phyloP scores from a whole-genome alignment of 2,888 invertebrate genomes.

The Drosophila rubida region DNA sequence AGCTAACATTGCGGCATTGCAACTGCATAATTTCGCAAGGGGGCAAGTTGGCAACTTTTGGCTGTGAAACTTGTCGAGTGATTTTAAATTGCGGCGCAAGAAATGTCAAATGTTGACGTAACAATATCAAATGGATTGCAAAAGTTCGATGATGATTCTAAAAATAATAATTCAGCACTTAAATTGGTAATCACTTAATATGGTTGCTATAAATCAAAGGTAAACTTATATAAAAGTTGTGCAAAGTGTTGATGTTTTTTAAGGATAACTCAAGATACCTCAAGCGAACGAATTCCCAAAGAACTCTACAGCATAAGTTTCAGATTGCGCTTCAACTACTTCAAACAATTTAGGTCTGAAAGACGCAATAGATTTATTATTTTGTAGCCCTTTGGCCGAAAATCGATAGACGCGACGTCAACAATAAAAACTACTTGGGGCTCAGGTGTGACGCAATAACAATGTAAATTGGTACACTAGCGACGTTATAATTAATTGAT shows the following conservation, averaged over 20 bases:
- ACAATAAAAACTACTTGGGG: neutral
- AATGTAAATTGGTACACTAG: neutral
- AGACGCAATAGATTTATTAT: constrained; percentile 73
- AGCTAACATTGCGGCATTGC: constrained; percentile 33
- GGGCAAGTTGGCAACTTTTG: constrained; percentile 16
- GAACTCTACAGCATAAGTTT: too few relatives aligned
- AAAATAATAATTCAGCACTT: too few relatives aligned
- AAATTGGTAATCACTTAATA: neutral
- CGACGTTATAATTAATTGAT: too few relatives aligned
- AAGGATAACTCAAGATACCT: too few relatives aligned
- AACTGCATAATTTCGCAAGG: constrained; percentile 8
- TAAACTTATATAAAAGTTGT: constrained; percentile 19
- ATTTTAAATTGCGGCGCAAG: constrained; percentile 6
- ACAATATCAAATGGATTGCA: neutral
- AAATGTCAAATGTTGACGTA: constrained; percentile 14
- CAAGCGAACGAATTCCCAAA: too few relatives aligned
- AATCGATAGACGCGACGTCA: too few relatives aligned
- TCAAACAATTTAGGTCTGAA: too few relatives aligned
- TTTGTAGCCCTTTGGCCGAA: constrained; percentile 26
- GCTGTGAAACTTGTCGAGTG: constrained; percentile 22
- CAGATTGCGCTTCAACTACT: too few relatives aligned
- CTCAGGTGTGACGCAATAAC: neutral
- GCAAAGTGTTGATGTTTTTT: too few relatives aligned
- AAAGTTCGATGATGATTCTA: too few relatives aligned
- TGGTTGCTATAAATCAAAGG: constrained; percentile 30